Percentiles rank a stretch among this genome's conserved stretches.
Conservation (phyloP, 2,888 invertebrate species). For the Agonopterix subpropinquella region DNA sequence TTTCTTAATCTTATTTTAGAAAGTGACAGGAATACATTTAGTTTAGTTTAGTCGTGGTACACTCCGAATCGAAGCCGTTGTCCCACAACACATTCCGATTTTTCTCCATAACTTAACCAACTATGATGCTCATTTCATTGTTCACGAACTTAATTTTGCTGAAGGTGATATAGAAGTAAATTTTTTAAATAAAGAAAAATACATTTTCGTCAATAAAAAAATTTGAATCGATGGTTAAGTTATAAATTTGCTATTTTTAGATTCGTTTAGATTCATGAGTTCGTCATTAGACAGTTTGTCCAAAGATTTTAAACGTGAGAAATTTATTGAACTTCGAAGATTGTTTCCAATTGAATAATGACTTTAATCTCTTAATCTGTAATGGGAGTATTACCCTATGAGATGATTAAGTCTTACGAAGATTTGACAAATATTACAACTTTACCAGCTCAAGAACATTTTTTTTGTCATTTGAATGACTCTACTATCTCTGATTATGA, state of each 20-base stretch:
- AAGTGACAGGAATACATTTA: no score
- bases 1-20: no score
- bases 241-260: conserved; percentile 10
- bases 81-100: conserved; percentile 11
- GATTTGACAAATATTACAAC: conserved; percentile 9
- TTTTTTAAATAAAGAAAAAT: conserved; percentile 23
- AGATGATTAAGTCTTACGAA: conserved; percentile 14
- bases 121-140: conserved; percentile 28
- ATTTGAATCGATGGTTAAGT: neutral
- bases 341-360: conserved; percentile 3
- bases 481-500: neutral
- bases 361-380: conserved; percentile 10
- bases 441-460: conserved; percentile 12
- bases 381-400: conserved; percentile 21
- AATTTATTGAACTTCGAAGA: conserved; percentile 8
- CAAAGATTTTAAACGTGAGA: neutral
- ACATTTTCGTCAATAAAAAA: conserved; percentile 24
- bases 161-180: conserved; percentile 18
- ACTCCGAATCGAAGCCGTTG: no score
- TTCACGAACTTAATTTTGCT: conserved; percentile 17
- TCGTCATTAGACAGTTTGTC: conserved; percentile 2
- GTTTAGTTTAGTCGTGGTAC: no score
- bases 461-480: conserved; percentile 11
- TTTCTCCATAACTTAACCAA: conserved; percentile 22
- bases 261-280: conserved; percentile 3